Evolutionary conservation across 2,113 vertebrate genomes (phyloP).

Genomic region (Odontesthes bonariensis): DNA sequence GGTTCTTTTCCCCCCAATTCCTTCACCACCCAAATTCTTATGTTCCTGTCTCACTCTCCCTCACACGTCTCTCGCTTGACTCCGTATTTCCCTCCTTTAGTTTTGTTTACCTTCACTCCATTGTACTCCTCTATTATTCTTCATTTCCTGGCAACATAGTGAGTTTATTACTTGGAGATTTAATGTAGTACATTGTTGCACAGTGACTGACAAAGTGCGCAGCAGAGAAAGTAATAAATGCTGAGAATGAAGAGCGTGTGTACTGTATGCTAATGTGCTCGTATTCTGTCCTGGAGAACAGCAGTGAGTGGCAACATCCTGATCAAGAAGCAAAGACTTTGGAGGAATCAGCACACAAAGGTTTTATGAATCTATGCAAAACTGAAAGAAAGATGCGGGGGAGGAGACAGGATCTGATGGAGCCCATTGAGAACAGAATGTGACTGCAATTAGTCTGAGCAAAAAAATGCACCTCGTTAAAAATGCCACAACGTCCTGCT

Average conservation of each 20-base stretch:
- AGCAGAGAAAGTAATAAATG: constrained; percentile 20
- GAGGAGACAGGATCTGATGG: neutral
- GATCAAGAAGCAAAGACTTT: constrained; percentile 8
- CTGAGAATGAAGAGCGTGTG: constrained; percentile 22
- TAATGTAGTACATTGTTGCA: constrained; percentile 22
- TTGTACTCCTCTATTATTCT: constrained; percentile 18
- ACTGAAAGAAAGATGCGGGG: neutral
- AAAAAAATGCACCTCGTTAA: neutral
- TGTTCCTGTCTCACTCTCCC: neutral
- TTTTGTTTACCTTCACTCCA: constrained; percentile 24
- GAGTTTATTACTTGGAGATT: constrained; percentile 37
- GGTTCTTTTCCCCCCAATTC: neutral
- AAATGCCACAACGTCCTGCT: constrained; percentile 5
- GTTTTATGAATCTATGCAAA: neutral
- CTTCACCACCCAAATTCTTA: neutral
- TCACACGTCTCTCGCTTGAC: neutral
- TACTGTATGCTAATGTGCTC: constrained; percentile 34
- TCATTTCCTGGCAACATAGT: constrained; percentile 8
- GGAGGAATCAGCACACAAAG: constrained; percentile 10
- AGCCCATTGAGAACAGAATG: neutral
- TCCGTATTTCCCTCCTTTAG: constrained; percentile 13
- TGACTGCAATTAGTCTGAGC: neutral
- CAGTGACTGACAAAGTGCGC: constrained; percentile 10
- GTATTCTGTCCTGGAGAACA: constrained; percentile 24
- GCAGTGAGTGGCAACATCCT: constrained; percentile 18